Conservation (phyloP, 2,888 invertebrate genomes). For the Mythimna vitellina region DNA sequence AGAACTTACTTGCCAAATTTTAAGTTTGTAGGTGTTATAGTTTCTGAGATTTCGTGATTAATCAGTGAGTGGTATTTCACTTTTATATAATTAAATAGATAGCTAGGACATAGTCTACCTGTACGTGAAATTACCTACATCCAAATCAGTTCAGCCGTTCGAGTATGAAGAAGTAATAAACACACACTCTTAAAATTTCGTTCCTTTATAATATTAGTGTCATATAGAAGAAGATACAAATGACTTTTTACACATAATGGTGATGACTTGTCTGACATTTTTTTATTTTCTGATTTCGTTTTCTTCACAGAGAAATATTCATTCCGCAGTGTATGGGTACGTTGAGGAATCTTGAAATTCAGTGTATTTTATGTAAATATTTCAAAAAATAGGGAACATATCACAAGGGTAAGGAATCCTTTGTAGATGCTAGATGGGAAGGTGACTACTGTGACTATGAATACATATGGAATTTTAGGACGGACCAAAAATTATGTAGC, state of each 20-base stretch:
- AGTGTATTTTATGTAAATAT: constrained; percentile 34
- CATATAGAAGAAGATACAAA: no score
- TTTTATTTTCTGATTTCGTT: neutral
- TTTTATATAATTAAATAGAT: no score
- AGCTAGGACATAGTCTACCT: no score
- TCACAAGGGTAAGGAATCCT: constrained; percentile 32
- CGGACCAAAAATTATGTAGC: neutral
- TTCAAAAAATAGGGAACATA: constrained; percentile 33
- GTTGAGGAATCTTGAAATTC: constrained; percentile 8
- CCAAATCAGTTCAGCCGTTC: no score
- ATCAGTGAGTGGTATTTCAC: no score
- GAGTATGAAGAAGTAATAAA: no score
- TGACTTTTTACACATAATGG: neutral
- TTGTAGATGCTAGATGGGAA: constrained; percentile 34
- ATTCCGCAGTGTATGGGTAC: neutral
- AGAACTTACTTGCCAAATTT: no score
- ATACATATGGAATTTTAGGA: neutral
- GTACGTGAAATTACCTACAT: no score
- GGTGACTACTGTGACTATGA: constrained; percentile 18
- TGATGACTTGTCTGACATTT: neutral
- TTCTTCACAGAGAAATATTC: neutral
- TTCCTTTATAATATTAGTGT: no score
- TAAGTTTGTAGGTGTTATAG: no score
- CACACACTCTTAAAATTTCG: neutral
- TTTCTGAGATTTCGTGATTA: no score